These are phyloP conservation scores for Micrasema minimum DNA, from an alignment of 1,140 invertebrate species.

Conservation along the genomic window DNA sequence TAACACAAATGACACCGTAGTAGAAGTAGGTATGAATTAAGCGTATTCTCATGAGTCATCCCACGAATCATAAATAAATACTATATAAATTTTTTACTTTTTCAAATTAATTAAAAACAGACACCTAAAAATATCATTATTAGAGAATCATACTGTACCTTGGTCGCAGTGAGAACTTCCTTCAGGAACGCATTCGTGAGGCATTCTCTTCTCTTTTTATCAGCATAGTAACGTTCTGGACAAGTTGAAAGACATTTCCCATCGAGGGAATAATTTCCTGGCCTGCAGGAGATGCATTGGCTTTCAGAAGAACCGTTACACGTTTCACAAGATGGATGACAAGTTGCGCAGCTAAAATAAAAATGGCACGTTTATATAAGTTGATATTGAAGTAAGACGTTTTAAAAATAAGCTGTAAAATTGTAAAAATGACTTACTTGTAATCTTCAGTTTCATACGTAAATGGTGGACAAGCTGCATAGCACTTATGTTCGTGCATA, in stretches of 20 bases:
- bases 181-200: constrained; percentile 73
- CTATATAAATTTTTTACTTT: no score
- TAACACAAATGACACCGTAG: no score
- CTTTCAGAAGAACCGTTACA: constrained; percentile 81
- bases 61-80: no score
- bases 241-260: constrained; percentile 74
- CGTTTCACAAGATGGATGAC: constrained; percentile 83
- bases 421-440: constrained; percentile 64
- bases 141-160: no score
- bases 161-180: constrained; percentile 74
- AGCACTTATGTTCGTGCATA: constrained; percentile 82
- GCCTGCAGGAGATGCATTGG: constrained; percentile 83
- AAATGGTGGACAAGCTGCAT: constrained; percentile 81
- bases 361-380: background rate
- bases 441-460: constrained; percentile 87
- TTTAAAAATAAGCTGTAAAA: background rate
- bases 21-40: no score
- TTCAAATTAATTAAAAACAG: no score
- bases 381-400: background rate
- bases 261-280: constrained; percentile 73
- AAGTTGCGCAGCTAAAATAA: constrained; percentile 72
- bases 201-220: constrained; percentile 81
- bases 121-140: no score
- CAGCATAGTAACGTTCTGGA: constrained; percentile 77
- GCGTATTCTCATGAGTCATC: no score